Conservation (phyloP, 2,113 vertebrate species). For the Sceloporus undulatus region DNA sequence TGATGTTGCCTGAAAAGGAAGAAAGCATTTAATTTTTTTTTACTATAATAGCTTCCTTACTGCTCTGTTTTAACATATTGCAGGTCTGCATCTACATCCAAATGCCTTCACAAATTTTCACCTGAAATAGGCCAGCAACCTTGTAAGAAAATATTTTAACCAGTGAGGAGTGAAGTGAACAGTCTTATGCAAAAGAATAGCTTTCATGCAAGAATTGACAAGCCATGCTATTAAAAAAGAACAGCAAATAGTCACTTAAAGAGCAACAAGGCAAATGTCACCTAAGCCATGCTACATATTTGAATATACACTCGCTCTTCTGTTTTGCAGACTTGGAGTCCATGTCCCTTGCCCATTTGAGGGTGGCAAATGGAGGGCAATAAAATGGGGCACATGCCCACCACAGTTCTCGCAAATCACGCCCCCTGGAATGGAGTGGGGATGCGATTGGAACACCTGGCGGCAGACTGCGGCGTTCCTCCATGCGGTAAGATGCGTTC, state of each 20-base stretch:
- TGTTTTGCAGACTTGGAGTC: too few species aligned
- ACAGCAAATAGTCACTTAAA: conserved; percentile 27
- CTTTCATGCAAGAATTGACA: conserved; percentile 69
- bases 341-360: too few species aligned
- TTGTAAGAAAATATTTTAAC: conserved; percentile 59
- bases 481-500: too few species aligned
- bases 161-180: conserved; percentile 48
- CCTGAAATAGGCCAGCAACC: conserved; percentile 41
- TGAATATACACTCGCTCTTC: conserved; percentile 26
- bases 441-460: too few species aligned
- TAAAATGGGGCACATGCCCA: too few species aligned
- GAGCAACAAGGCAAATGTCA: conserved; percentile 26
- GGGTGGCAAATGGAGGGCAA: too few species aligned
- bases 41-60: conserved; percentile 49
- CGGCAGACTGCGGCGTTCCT: too few species aligned
- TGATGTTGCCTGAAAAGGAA: conserved; percentile 80
- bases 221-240: conserved; percentile 50
- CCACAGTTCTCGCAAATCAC: too few species aligned
- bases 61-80: conserved; percentile 28
- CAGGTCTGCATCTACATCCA: conserved; percentile 58
- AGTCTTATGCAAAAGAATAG: conserved; percentile 74
- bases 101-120: neutral
- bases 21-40: conserved; percentile 69
- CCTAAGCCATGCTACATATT: conserved; percentile 33
- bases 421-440: too few species aligned